Conservation (phyloP, 2,888 invertebrate species). For the Nebria brevicollis region DNA sequence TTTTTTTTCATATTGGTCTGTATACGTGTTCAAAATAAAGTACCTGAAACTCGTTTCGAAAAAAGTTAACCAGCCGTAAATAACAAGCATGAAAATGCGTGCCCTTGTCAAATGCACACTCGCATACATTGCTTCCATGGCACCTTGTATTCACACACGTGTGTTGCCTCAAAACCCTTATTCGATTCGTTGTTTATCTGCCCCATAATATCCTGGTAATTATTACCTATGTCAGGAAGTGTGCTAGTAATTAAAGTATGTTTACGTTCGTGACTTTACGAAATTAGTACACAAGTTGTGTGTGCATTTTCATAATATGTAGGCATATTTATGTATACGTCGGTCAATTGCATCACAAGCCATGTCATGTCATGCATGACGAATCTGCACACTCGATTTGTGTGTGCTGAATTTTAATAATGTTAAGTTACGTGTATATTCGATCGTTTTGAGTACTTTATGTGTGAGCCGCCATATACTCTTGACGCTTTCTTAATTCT, state of each 20-base stretch:
- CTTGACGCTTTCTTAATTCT: constrained; percentile 1
- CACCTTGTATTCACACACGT: not conserved
- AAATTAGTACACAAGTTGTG: constrained; percentile 43
- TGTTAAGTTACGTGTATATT: not conserved
- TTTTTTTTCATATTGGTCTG: not conserved
- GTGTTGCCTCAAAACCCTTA: not conserved
- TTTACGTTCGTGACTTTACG: constrained; percentile 45
- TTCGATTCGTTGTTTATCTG: not conserved
- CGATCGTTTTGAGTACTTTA: not conserved
- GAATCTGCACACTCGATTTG: not conserved
- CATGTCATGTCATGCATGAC: not conserved
- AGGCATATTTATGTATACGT: not conserved
- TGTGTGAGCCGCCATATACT: constrained; percentile 4
- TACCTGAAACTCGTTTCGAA: constrained; percentile 11
- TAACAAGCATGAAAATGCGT: constrained; percentile 33
- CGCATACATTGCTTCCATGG: not conserved
- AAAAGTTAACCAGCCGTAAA: constrained; percentile 37
- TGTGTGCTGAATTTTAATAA: not conserved
- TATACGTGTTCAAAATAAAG: constrained; percentile 15
- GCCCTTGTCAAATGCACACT: constrained; percentile 13
- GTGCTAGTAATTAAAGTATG: constrained; percentile 43
- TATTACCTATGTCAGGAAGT: constrained; percentile 43
- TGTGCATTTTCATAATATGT: not conserved
- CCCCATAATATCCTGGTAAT: constrained; percentile 36
- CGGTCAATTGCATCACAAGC: constrained; percentile 23